A percentile compares a stretch with the other conserved stretches of the same genome.
These are phyloP conservation scores for Mesitornis unicolor DNA, from an alignment of 2,113 vertebrate species.

Conservation along the genomic window DNA sequence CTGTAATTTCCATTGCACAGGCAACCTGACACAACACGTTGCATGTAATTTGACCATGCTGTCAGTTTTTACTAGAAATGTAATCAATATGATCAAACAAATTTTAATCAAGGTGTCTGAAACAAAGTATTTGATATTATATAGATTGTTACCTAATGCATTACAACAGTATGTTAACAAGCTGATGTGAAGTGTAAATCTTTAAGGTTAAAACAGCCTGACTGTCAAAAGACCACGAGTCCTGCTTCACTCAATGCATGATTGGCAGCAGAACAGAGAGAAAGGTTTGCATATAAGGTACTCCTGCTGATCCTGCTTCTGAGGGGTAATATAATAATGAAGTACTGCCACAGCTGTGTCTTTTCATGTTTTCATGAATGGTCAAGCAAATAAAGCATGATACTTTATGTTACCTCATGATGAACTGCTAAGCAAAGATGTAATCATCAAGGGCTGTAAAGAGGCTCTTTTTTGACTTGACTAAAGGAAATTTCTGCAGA, in stretches of 20 bases:
- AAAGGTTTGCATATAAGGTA: not conserved
- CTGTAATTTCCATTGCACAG: not conserved
- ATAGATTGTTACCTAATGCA: not conserved
- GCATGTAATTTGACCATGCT: not conserved
- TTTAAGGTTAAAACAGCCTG: not conserved
- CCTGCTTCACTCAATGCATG: not conserved
- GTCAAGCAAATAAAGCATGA: not conserved
- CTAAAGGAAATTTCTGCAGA: not conserved
- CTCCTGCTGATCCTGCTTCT: not conserved
- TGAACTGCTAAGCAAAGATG: not conserved
- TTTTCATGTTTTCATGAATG: not conserved
- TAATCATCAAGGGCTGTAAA: not conserved
- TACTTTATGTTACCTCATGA: not conserved
- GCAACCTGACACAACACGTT: not conserved
- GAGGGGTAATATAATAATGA: not conserved
- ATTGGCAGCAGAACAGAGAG: not conserved
- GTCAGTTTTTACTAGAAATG: not conserved
- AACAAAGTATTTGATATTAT: not conserved
- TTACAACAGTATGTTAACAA: constrained; percentile 18
- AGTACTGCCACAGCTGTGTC: not conserved
- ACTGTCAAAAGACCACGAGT: not conserved
- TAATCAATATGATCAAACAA: not conserved
- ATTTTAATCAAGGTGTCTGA: constrained; percentile 9
- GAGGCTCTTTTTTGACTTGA: not conserved
- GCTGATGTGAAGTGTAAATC: not conserved